Evolutionary conservation across 37 sponge, comb jelly and placozoan species (phyloP), one percentile per base, ranked within the genome.

Genomic region (Bolinopsis microptera): DNA sequence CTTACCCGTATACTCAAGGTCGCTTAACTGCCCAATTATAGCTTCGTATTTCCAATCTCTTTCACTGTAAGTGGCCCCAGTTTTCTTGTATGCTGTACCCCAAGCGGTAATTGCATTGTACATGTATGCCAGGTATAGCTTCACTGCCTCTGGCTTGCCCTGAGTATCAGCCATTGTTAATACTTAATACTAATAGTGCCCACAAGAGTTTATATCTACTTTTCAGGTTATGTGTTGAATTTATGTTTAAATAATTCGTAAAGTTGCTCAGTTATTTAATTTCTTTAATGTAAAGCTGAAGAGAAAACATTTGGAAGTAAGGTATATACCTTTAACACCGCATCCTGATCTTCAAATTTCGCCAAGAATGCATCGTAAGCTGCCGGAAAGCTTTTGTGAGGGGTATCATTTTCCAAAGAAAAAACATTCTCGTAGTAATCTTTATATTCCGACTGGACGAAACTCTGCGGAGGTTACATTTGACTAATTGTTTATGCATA

Each of bases 31-130:
- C 3, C 8, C n/a, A 26, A 86, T 86, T 28, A 86, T 39, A 41
- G 34, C 40, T n/a, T 23, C 2, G 28, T 38, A 38, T 3, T 41
- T 39, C 27, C 26, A 48, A 48, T 13, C 13, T 48, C 61, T 48
- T 48, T 48, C 61, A 48, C 9, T 13, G 5, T 5, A 48, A 48
- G 61, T 48, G 61, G 90, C 23, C 3, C 90, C 90, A 26, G 90
- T 40, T 0, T 13, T 39, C 26, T 86, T 38, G 26, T 39, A 86
- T 39, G 90, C 90, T 1, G 40, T 86, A 1, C 38, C 90, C 90
- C 90, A 86, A 18, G 90, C 41, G 3, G 35, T 86, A 24, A 86
- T 38, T 1, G 90, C 90, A 26, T 86, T 86, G 90, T 86, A 86
- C 26, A 21, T 86, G 31, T 86, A 86, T n/a, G 90, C 90, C 30